Conservation (phyloP, 2,797 vertebrate species). For the Pipistrellus nathusii region DNA sequence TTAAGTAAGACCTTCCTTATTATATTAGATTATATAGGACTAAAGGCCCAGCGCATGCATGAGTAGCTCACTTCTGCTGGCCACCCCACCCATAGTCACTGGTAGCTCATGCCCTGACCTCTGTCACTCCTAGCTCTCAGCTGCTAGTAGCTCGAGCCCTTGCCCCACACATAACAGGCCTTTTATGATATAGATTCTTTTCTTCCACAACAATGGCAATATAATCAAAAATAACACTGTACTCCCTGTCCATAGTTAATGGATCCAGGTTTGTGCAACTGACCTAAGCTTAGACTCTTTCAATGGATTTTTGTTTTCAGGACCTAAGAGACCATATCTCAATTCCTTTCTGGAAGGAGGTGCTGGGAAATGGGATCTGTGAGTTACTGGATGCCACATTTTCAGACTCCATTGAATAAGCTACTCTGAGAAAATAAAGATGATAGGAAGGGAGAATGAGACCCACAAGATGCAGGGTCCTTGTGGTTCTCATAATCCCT, state of each 20-base stretch:
- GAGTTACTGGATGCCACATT: neutral
- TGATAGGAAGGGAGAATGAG: neutral
- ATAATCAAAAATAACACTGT: neutral
- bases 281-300: neutral
- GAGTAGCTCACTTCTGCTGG: no score
- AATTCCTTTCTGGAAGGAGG: neutral
- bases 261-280: neutral
- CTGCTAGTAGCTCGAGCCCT: no score
- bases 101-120: no score
- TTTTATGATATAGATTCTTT: neutral
- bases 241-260: neutral
- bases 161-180: no score
- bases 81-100: no score
- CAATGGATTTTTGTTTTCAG: neutral
- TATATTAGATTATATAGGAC: neutral
- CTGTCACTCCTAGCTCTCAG: no score
- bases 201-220: neutral
- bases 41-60: no score
- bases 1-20: neutral
- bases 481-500: neutral
- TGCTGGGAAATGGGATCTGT: neutral
- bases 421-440: neutral
- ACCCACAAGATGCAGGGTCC: neutral
- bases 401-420: neutral
- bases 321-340: neutral